Conservation (phyloP, 2,113 vertebrate genomes). For the Eudyptes chrysolophus region DNA sequence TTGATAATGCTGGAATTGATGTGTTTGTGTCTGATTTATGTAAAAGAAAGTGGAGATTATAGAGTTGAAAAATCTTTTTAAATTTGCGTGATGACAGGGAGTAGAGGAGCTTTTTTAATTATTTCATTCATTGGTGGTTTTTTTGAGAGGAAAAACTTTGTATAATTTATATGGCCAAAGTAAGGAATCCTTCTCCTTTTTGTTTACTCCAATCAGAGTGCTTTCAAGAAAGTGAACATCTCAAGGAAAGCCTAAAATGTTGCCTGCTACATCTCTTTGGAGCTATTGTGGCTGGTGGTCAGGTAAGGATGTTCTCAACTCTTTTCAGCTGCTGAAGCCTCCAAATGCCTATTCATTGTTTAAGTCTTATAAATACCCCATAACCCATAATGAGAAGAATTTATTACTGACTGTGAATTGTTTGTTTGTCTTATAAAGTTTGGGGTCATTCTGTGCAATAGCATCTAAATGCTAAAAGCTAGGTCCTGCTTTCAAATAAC, state of each 20-base stretch:
- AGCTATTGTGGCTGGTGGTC: slow-evolving; percentile 92
- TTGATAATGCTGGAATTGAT: not conserved
- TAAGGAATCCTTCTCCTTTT: not conserved
- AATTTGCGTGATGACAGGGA: not conserved
- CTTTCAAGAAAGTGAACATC: slow-evolving; percentile 98
- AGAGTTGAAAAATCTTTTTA: not conserved
- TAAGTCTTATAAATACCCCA: not conserved
- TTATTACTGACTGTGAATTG: not conserved
- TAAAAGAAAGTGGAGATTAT: not conserved
- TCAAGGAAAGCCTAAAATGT: slow-evolving; percentile 96
- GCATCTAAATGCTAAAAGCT: not conserved
- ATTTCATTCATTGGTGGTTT: not conserved
- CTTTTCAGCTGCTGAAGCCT: not conserved
- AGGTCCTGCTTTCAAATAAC: not conserved
- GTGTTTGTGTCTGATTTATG: not conserved
- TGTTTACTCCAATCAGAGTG: slow-evolving; percentile 81
- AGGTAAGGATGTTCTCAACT: slow-evolving; percentile 77
- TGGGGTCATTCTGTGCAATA: not conserved
- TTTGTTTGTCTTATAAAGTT: not conserved
- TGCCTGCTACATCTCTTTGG: slow-evolving; percentile 96
- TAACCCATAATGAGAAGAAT: not conserved
- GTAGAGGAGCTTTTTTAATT: not conserved
- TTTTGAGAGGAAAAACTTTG: not conserved
- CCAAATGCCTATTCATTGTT: not conserved
- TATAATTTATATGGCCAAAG: not conserved